Conservation (phyloP, 2,113 vertebrate species). For the Trochalopteron elliotii region DNA sequence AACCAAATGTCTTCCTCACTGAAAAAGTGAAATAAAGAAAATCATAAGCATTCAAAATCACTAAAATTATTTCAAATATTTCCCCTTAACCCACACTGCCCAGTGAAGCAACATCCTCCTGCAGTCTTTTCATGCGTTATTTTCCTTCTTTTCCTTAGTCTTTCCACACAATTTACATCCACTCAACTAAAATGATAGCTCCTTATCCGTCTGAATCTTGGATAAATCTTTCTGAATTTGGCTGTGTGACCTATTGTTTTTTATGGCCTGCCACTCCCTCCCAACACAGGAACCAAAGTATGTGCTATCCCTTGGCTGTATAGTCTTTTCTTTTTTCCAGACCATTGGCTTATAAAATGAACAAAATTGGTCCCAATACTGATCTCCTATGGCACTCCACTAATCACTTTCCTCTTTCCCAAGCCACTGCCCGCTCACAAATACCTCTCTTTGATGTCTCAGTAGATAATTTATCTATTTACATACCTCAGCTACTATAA, state of each 20-base stretch:
- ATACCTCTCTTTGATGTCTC: conserved; percentile 53
- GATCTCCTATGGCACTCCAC: conserved; percentile 41
- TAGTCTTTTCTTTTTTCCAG: conserved; percentile 42
- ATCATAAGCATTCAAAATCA: neutral
- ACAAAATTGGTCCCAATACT: conserved; percentile 52
- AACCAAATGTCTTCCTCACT: neutral
- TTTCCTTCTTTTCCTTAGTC: neutral
- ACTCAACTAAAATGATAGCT: neutral
- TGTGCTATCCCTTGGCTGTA: neutral
- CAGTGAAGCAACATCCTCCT: neutral
- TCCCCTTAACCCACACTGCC: neutral
- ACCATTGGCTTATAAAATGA: conserved; percentile 61
- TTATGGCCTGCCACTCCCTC: neutral
- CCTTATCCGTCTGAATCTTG: neutral
- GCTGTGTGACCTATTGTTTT: neutral
- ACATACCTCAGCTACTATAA: conserved; percentile 44
- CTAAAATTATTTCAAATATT: neutral
- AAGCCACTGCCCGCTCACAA: conserved; percentile 43
- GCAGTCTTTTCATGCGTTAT: neutral
- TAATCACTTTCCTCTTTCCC: conserved; percentile 53
- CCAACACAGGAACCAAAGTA: neutral
- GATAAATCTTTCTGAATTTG: neutral
- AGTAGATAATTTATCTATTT: conserved; percentile 52
- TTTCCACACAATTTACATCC: neutral
- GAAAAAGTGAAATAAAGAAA: neutral